Conservation (phyloP, 2,888 invertebrate species). For the Hirtodrosophila alboralis region DNA sequence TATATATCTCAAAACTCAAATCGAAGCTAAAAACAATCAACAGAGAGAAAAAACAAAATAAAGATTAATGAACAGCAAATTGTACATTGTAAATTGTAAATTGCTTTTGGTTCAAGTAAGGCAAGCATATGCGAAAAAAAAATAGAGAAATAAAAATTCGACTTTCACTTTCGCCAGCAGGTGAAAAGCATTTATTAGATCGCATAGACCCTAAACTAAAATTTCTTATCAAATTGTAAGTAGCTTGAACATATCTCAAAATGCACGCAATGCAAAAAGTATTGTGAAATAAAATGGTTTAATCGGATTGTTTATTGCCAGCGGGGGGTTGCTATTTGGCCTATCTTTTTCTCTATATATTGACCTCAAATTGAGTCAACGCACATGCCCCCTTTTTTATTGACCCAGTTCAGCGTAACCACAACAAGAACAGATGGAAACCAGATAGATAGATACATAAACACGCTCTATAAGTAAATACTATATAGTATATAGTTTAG, state of each 20-base stretch:
- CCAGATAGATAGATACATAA: conserved; percentile 9
- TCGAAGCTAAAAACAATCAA: conserved; percentile 49
- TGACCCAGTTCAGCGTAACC: conserved; percentile 60
- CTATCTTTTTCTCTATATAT: conserved; percentile 63
- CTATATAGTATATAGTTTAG: too few relatives aligned
- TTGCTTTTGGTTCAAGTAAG: conserved; percentile 31
- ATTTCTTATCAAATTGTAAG: conserved; percentile 20
- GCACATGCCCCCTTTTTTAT: conserved; percentile 60
- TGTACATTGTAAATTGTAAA: conserved; percentile 56
- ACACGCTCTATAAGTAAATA: conserved; percentile 11
- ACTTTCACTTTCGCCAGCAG: conserved; percentile 40
- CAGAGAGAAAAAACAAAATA: conserved; percentile 35
- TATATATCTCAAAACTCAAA: conserved; percentile 11
- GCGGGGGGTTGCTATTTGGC: conserved; percentile 58
- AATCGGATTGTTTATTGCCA: conserved; percentile 71
- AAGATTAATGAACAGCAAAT: conserved; percentile 64
- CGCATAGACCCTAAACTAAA: conserved; percentile 17
- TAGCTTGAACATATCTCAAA: conserved; percentile 8
- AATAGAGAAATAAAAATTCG: conserved; percentile 1
- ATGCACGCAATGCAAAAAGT: conserved; percentile 65
- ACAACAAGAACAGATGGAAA: conserved; percentile 26
- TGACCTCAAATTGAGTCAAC: conserved; percentile 64
- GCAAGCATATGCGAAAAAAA: conserved; percentile 34
- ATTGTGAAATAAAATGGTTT: conserved; percentile 69
- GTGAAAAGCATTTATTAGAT: conserved; percentile 23